phyloP scores from a whole-genome alignment of 2,113 vertebrate species.

The Hydropotes inermis region DNA sequence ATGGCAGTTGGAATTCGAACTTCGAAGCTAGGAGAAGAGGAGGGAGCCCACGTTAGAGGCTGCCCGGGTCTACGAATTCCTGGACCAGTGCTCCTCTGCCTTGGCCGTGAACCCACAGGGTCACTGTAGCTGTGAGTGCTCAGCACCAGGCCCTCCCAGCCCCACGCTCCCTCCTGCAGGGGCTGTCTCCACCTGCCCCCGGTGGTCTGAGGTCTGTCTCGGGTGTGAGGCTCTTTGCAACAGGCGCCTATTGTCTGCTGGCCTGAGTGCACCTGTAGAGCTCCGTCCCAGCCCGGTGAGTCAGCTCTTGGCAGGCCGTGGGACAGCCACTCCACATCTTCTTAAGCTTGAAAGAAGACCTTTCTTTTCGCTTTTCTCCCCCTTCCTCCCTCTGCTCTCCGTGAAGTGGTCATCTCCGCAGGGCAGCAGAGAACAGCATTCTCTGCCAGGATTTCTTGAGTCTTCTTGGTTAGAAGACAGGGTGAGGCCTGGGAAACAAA shows the following conservation, averaged over 20 bases:
- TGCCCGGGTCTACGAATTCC: not conserved
- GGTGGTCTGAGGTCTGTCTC: conserved; percentile 28
- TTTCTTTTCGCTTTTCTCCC: conserved; percentile 63
- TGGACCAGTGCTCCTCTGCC: not conserved
- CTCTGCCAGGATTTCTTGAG: conserved; percentile 64
- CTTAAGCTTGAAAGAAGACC: conserved; percentile 67
- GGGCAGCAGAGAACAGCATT: conserved; percentile 39
- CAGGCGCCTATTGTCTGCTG: conserved; percentile 62
- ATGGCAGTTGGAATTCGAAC: not conserved
- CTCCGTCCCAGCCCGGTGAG: conserved; percentile 55
- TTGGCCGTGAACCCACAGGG: not conserved
- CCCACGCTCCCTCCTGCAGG: not conserved
- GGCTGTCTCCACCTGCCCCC: not conserved
- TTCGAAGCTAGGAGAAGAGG: not conserved
- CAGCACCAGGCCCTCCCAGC: not conserved
- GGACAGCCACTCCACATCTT: conserved; percentile 58
- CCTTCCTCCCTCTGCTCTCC: conserved; percentile 56
- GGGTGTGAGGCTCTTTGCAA: conserved; percentile 35
- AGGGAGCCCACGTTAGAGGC: not conserved
- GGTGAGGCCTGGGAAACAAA: conserved; percentile 62
- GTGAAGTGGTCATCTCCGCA: conserved; percentile 69
- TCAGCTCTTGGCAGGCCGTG: conserved; percentile 65
- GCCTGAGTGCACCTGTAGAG: conserved; percentile 64
- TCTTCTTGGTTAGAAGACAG: conserved; percentile 53
- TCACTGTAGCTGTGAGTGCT: not conserved